phyloP scores from a whole-genome alignment of 35 echinoderm and acorn worm species.

The Apostichopus parvimensis region DNA sequence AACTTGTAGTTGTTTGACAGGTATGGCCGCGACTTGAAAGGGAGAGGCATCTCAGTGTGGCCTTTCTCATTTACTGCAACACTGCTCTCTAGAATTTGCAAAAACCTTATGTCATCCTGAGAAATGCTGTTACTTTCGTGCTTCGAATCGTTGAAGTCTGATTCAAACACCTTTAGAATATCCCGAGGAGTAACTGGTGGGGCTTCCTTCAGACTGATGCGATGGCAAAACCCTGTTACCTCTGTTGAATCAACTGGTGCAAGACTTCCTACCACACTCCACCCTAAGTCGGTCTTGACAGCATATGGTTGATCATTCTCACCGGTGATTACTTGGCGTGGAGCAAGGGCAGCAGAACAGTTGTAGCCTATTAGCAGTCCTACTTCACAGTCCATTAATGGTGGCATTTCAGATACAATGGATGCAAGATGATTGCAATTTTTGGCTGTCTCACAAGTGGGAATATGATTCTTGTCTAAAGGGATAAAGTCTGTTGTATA shows the following conservation, averaged over 20 bases:
- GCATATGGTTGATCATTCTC: slow-evolving; percentile 42
- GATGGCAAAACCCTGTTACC: neutral
- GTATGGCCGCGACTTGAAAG: too few species aligned
- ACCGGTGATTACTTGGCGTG: slow-evolving; percentile 41
- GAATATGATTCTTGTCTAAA: too few species aligned
- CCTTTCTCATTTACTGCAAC: too few species aligned
- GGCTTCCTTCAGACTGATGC: neutral
- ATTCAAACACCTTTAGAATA: too few species aligned
- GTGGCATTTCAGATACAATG: slow-evolving; percentile 46
- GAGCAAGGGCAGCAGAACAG: neutral
- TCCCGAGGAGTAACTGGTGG: too few species aligned
- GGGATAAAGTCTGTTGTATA: neutral
- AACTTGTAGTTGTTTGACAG: slow-evolving; percentile 60
- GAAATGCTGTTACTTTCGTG: slow-evolving; percentile 24
- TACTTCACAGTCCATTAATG: neutral
- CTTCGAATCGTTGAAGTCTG: slow-evolving; percentile 27
- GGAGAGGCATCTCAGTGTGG: too few species aligned
- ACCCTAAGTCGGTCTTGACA: neutral
- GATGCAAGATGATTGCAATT: slow-evolving; percentile 60
- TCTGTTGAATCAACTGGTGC: too few species aligned
- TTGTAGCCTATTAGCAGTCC: slow-evolving; percentile 16
- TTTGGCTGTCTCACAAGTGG: slow-evolving; percentile 52
- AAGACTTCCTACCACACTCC: too few species aligned
- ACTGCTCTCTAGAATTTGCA: too few species aligned
- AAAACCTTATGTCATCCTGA: slow-evolving; percentile 57